Conservation (phyloP, 2,888 invertebrate genomes). For the Asteroscopus sphinx region DNA sequence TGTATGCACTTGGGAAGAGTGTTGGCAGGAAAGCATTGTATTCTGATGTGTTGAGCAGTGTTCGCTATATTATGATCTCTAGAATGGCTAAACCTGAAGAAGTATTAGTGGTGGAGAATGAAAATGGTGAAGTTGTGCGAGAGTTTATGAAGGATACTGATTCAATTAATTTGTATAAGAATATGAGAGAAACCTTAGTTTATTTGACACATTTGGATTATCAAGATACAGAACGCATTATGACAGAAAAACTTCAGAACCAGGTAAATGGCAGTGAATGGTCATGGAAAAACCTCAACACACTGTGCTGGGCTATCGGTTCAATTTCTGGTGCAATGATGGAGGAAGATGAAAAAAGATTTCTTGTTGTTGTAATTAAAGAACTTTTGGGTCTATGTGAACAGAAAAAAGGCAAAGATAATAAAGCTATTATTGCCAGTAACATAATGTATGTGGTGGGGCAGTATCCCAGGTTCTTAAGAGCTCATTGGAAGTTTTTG, state of each 20-base stretch:
- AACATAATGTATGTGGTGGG: slow-evolving; percentile 99
- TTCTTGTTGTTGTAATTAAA: slow-evolving; percentile 99
- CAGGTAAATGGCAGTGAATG: slow-evolving; percentile 99
- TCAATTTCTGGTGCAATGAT: slow-evolving; percentile 99
- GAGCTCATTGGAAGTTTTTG: slow-evolving; percentile 99
- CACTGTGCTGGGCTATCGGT: slow-evolving; percentile 99
- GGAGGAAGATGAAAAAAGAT: slow-evolving; percentile 99
- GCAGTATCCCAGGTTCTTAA: slow-evolving; percentile 99
- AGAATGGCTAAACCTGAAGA: slow-evolving; percentile 99
- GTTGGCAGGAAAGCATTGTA: slow-evolving; percentile 93
- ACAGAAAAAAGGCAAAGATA: slow-evolving; percentile 99
- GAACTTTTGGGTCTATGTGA: slow-evolving; percentile 99
- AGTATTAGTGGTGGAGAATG: slow-evolving; percentile 99
- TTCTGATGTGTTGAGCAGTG: slow-evolving; percentile 95
- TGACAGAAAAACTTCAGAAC: slow-evolving; percentile 99
- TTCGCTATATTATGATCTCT: slow-evolving; percentile 99
- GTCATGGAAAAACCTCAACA: slow-evolving; percentile 99
- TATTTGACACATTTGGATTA: slow-evolving; percentile 99
- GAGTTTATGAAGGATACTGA: slow-evolving; percentile 99
- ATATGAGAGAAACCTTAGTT: slow-evolving; percentile 99
- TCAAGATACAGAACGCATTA: slow-evolving; percentile 98
- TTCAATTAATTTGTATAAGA: slow-evolving; percentile 99
- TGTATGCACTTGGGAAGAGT: slow-evolving; percentile 81
- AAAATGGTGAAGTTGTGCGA: slow-evolving; percentile 99
- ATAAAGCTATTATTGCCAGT: slow-evolving; percentile 99